Evolutionary conservation across 2,888 invertebrate species (phyloP), one percentile per base, ranked within the genome.

Genomic region (Malacosoma neustria): DNA sequence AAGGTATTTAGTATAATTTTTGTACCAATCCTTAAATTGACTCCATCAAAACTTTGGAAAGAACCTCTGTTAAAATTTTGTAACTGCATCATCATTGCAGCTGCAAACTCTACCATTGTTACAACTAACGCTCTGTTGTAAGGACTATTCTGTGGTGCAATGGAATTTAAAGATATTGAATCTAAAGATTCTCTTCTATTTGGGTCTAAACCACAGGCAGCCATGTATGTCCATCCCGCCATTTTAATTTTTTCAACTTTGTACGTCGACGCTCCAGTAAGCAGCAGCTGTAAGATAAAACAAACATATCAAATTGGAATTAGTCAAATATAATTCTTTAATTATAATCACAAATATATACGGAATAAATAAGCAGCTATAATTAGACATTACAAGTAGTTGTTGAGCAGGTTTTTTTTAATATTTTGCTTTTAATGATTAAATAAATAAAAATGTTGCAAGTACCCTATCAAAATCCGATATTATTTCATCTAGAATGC

Each of bases 211-310:
- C 98, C 98, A 58, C 96, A 95, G 1, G 97, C 98, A 1, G 97
- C 98, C 98, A 98, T 98, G 59, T 98, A 98, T 0, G 98, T 98
- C 89, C 95, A 95, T 41, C 96, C 97, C 33, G 97, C 96, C 38
- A 98, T 93, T 86, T 98, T 98, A 29, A 98, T 98, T 79, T 98
- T 98, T 72, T 99, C 98, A 5, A 99, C 92, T 54, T 92, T 89
- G 40, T 89, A 79, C 4, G 89, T 90, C 35, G 90, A 82, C 0
- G 85, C 58, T 33, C 89, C 88, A 2, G 85, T 79, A 32, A 91
- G 89, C 3, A 95, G 79, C 38, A 95, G 68, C 89, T 92, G 66
- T 42, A 22, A n/a, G n/a, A n/a, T n/a, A n/a, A n/a, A n/a, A n/a
- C n/a, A n/a, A n/a, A n/a, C n/a, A n/a, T n/a, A n/a, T n/a, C n/a